Evolutionary conservation across 2,888 invertebrate genomes (phyloP).

Genomic region (Oasisia sp.): DNA sequence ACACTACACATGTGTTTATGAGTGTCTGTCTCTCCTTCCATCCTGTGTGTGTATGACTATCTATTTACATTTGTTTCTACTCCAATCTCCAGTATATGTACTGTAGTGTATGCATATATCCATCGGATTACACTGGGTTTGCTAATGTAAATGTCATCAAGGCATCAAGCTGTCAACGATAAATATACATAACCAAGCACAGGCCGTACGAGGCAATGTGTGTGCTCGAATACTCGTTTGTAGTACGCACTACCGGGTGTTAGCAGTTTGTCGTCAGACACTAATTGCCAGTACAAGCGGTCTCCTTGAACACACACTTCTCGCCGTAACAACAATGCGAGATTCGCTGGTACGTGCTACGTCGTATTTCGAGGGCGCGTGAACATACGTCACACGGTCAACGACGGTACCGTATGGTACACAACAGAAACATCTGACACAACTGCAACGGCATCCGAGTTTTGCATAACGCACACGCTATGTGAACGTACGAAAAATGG

Average conservation of each 20-base stretch:
- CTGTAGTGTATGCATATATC: no score
- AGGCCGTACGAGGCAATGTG: no score
- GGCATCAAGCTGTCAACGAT: no score
- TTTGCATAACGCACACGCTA: no score
- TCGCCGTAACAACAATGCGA: conserved; percentile 1
- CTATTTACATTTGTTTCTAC: no score
- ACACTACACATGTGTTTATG: no score
- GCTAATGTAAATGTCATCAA: no score
- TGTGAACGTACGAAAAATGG: no score
- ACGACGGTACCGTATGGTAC: not conserved
- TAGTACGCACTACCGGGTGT: conserved; percentile 10
- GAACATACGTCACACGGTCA: not conserved
- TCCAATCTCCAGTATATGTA: no score
- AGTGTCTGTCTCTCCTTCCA: no score
- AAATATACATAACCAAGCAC: no score
- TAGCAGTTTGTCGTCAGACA: not conserved
- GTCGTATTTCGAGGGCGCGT: not conserved
- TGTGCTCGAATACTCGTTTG: not conserved
- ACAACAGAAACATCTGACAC: not conserved
- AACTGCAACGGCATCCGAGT: not conserved
- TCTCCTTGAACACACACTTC: not conserved
- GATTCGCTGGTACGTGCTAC: not conserved
- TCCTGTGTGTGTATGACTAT: not conserved
- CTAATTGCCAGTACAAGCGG: not conserved
- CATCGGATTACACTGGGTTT: no score